Evolutionary conservation across 2,113 vertebrate species (phyloP), one percentile per base, ranked within the genome.

Genomic region (Triplophysa dalaica): DNA sequence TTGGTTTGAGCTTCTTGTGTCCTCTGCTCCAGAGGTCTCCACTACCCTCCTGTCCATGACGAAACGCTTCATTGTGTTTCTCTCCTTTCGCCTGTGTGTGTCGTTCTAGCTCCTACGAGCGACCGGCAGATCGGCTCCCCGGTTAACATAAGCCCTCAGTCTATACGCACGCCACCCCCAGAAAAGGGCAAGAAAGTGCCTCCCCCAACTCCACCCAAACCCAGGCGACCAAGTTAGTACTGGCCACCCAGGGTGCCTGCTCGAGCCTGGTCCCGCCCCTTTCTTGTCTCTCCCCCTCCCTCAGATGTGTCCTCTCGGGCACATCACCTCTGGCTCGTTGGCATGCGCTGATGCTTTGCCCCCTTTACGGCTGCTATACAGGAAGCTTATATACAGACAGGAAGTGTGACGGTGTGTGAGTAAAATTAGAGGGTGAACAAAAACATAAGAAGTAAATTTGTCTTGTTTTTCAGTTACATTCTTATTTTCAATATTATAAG

Each of bases 151-250:
- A 80, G 89, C 82, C 92, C 92, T 84, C 93, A 93, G 89, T 87
- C 92, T 77, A 86, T 91, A 81, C 33, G 65, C 89, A 91, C 91
- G 86, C 91, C 93, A 8, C 92, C 91, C 83, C 70, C 91, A 83
- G 93, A 93, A 87, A 93, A 91, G 91, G 89, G 88, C 79, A 88
- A 90, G 93, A 94, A 90, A 93, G 88, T 87, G 79, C 90, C 87
- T 26, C 94, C 94, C 90, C 92, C 93, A 84, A 93, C 93, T 2
- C 93, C 93, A 58, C 94, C 94, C 85, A 94, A 94, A 93, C 92
- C 93, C 85, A 90, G 91, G 33, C 92, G 91, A 92, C 92, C 93
- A 93, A 89, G 86, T 95, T 93, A 94, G 94, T 94, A 93, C n/a
- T 89, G 91, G 86, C 87, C 21, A 66, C 60, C 78, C 17, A 6